These are phyloP conservation scores for Rhinophrynus dorsalis DNA, from an alignment of 2,797 vertebrate species.

Conservation along the genomic window DNA sequence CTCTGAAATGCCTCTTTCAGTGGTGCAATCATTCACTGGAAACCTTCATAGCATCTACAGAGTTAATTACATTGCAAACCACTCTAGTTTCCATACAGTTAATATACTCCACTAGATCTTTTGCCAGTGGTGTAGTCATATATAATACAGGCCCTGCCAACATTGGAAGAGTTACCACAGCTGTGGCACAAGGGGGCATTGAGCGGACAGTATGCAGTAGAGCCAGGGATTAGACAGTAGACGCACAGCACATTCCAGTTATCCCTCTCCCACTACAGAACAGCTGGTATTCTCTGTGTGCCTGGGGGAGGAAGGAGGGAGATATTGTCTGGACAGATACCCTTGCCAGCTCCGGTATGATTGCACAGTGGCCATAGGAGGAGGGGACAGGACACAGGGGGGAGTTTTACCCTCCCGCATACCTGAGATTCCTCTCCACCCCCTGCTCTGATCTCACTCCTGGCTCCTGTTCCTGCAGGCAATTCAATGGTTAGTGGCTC, in stretches of 20 bases:
- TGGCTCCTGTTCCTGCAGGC: background rate
- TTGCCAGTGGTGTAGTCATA: too few relatives aligned
- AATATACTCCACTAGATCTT: too few relatives aligned
- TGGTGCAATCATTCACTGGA: too few relatives aligned
- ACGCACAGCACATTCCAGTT: conserved; percentile 18
- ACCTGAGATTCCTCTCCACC: conserved; percentile 35
- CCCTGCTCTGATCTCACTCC: background rate
- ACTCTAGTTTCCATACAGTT: too few relatives aligned
- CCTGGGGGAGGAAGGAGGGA: background rate
- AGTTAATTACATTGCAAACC: too few relatives aligned
- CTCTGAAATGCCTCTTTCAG: too few relatives aligned
- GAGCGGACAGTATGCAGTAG: background rate
- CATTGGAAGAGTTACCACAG: background rate
- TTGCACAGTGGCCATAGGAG: background rate
- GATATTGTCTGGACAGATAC: background rate
- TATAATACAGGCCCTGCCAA: background rate
- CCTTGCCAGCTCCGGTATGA: conserved; percentile 2
- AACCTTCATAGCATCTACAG: too few relatives aligned
- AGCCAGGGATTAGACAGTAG: conserved; percentile 17
- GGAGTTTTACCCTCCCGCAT: conserved; percentile 8
- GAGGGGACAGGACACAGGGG: background rate
- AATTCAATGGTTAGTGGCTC: background rate
- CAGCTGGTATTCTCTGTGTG: conserved; percentile 23
- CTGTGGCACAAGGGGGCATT: background rate
- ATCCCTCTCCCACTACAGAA: conserved; percentile 2